A percentile compares a stretch with the other conserved stretches of the same genome.
Conservation (phyloP, 2,113 vertebrate species). For the Phaethon lepturus region DNA sequence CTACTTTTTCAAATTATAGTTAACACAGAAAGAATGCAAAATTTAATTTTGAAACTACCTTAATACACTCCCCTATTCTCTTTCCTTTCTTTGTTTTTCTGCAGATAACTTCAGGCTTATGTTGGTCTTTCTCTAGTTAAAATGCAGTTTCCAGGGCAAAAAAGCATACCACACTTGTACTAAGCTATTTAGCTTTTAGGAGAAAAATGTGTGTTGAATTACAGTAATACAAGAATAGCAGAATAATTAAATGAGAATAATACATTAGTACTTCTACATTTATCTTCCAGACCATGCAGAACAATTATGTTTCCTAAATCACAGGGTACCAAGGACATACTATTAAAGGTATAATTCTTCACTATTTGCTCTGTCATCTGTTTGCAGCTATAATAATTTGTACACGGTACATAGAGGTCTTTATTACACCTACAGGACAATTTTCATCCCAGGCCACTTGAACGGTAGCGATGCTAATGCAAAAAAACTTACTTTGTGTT, state of each 20-base stretch:
- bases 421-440: slow-evolving; percentile 22
- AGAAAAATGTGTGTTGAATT: slow-evolving; percentile 29
- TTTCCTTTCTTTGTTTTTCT: background rate
- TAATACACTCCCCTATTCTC: background rate
- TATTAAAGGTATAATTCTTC: slow-evolving; percentile 50
- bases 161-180: background rate
- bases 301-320: slow-evolving; percentile 36
- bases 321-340: background rate
- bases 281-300: slow-evolving; percentile 34
- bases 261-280: background rate
- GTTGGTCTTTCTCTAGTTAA: background rate
- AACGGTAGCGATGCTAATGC: background rate
- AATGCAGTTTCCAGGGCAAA: background rate
- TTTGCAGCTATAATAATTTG: background rate
- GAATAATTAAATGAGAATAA: slow-evolving; percentile 41
- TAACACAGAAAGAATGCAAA: background rate
- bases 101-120: background rate
- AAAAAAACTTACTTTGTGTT: background rate
- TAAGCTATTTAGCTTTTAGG: background rate
- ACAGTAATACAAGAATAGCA: background rate
- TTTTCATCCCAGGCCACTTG: background rate
- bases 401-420: background rate
- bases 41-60: background rate
- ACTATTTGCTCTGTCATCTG: background rate
- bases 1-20: background rate